phyloP scores from a whole-genome alignment of 2,888 invertebrate genomes.

The Daptonema setosum region DNA sequence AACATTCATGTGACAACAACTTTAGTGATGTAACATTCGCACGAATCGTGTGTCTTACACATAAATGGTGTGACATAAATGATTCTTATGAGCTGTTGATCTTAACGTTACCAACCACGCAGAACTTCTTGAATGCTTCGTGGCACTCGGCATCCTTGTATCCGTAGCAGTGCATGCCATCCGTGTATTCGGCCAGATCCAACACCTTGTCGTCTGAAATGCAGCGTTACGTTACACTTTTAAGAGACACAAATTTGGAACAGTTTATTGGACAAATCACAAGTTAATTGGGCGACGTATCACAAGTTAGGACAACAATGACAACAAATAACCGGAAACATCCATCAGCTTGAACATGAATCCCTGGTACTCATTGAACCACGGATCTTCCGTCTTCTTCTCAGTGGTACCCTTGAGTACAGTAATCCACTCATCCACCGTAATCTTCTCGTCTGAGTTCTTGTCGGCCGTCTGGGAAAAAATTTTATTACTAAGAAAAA shows the following conservation, averaged over 20 bases:
- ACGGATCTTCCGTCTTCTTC: constrained; percentile 16
- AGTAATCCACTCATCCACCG: constrained; percentile 19
- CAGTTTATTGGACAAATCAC: no score
- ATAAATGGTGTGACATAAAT: no score
- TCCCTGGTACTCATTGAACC: constrained; percentile 22
- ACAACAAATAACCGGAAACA: constrained; percentile 21
- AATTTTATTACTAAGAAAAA: no score
- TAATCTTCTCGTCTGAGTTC: constrained; percentile 20
- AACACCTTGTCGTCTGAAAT: constrained; percentile 20
- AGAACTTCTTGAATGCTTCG: constrained; percentile 17
- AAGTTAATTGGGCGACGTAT: no score
- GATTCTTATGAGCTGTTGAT: no score
- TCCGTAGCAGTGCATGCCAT: constrained; percentile 24
- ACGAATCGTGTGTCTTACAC: no score
- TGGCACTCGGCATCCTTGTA: constrained; percentile 12
- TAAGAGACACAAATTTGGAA: no score
- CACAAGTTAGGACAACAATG: no score
- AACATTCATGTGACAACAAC: no score
- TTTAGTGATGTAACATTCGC: no score
- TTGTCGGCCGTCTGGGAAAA: constrained; percentile 13
- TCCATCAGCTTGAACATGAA: constrained; percentile 27
- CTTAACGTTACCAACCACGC: no score
- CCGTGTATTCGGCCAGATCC: constrained; percentile 23
- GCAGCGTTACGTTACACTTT: no score
- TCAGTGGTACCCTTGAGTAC: constrained; percentile 16